Evolutionary conservation across 2,888 invertebrate genomes (phyloP), one percentile per base, ranked within the genome.

Genomic region (Eueremaeus valkanovi): DNA sequence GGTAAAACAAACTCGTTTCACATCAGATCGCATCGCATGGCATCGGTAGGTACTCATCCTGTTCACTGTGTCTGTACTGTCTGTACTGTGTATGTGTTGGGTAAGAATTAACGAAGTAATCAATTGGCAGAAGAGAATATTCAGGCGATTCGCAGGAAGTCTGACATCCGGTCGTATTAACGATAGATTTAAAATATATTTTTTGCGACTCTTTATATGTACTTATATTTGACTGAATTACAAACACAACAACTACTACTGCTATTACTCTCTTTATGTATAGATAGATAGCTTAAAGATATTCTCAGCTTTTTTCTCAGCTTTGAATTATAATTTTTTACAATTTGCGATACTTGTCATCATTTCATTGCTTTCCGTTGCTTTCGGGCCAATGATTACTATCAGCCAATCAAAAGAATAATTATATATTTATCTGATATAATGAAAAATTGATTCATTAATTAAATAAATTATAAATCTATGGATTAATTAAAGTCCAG

Each of bases 111-210:
- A 27, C 27, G 29, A 29, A 58, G 58, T 58, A 58, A 58, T 58
- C 58, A 58, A 58, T 58, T 58, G 58, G 3, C 16, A 11, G 9
- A n/a, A 49, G 49, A 29, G 58, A 29, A 58, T 58, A 58, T 58
- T 58, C 58, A 58, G 21, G 3, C 49, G 29, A 58, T 58, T 29
- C n/a, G 58, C 58, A 58, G 58, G 58, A 58, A 58, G 58, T 58
- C 58, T 27, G 24, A 58, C 58, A 58, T 58, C 58, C 58, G 58
- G 58, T 58, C 58, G 24, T 58, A 58, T 58, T 58, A 58, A 58
- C 58, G 58, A 58, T 58, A 58, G 58, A 58, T 58, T 58, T 58
- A 58, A 58, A 58, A 24, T 58, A 24, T 24, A 24, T 58, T 16
- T 49, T 42, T 42, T 11, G 42, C 13, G 8, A 42, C n/a, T 9